Conservation (phyloP, 2,797 vertebrate species). For the Pipistrellus pipistrellus region DNA sequence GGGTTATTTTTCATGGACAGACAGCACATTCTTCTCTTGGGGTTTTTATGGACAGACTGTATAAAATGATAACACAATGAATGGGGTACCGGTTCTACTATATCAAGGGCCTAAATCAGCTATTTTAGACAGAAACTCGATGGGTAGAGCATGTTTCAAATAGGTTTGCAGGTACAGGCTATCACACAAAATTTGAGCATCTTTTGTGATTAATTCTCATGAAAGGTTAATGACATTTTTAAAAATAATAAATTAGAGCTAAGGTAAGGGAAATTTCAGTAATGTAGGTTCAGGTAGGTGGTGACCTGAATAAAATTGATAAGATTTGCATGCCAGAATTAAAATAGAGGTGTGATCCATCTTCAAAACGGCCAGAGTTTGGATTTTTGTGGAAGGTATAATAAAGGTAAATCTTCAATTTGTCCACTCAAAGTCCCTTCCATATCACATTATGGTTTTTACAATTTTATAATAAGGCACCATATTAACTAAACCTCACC, state of each 20-base stretch:
- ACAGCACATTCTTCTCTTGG: constrained; percentile 85
- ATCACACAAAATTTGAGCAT: constrained; percentile 77
- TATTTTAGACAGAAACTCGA: constrained; percentile 87
- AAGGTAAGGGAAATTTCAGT: constrained; percentile 70
- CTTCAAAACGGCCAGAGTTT: constrained; percentile 42
- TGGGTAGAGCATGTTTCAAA: constrained; percentile 81
- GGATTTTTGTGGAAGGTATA: neutral
- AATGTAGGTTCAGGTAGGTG: constrained; percentile 56
- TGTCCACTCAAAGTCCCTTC: neutral
- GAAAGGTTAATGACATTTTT: constrained; percentile 74
- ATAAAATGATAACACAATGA: constrained; percentile 88
- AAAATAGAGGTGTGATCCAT: constrained; percentile 47
- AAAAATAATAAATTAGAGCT: constrained; percentile 77
- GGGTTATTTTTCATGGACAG: constrained; percentile 88
- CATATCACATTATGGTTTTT: neutral
- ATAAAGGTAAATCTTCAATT: neutral
- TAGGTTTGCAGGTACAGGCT: constrained; percentile 82
- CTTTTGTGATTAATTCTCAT: constrained; percentile 72
- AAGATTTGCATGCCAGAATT: constrained; percentile 65
- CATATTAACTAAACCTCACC: neutral
- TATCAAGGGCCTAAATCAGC: constrained; percentile 87
- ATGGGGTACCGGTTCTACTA: constrained; percentile 83
- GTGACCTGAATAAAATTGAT: constrained; percentile 54
- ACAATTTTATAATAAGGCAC: neutral
- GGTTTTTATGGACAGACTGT: constrained; percentile 87